A percentile compares a stretch with the other conserved stretches of the same genome.
Conservation (phyloP, 2,888 invertebrate species). For the Apamea anceps region DNA sequence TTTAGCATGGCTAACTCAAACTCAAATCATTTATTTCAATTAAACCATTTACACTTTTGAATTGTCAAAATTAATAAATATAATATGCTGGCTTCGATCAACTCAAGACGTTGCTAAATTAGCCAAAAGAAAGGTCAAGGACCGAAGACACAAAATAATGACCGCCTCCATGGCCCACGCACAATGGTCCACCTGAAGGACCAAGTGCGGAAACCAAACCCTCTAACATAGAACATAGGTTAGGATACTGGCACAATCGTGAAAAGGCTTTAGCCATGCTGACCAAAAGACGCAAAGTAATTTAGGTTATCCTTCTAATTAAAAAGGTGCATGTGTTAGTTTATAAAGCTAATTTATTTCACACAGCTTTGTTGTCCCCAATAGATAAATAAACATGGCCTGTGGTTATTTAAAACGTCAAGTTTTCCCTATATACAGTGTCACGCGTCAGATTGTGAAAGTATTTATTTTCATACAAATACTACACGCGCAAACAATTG, state of each 20-base stretch:
- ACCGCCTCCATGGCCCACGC: not conserved
- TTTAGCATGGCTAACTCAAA: not conserved
- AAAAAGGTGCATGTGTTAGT: not conserved
- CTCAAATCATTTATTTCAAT: too few species aligned
- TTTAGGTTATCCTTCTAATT: not conserved
- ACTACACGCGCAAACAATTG: slow-evolving; percentile 9
- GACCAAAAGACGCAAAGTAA: not conserved
- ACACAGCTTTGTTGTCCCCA: not conserved
- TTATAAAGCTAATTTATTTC: not conserved
- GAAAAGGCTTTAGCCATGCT: too few species aligned
- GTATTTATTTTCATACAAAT: slow-evolving; percentile 24
- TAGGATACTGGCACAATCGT: not conserved
- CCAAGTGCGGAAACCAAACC: too few species aligned
- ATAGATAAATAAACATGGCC: slow-evolving; percentile 8
- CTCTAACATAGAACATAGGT: too few species aligned
- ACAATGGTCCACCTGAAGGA: not conserved
- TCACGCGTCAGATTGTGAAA: slow-evolving; percentile 37
- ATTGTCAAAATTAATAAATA: too few species aligned
- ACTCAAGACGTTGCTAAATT: not conserved
- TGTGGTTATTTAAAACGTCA: not conserved
- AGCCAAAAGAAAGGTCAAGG: not conserved
- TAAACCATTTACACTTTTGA: too few species aligned
- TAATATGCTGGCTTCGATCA: not conserved
- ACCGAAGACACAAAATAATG: not conserved
- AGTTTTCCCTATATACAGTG: slow-evolving; percentile 32